phyloP scores from a whole-genome alignment of 2,888 invertebrate genomes.

The Tetranychus piercei region DNA sequence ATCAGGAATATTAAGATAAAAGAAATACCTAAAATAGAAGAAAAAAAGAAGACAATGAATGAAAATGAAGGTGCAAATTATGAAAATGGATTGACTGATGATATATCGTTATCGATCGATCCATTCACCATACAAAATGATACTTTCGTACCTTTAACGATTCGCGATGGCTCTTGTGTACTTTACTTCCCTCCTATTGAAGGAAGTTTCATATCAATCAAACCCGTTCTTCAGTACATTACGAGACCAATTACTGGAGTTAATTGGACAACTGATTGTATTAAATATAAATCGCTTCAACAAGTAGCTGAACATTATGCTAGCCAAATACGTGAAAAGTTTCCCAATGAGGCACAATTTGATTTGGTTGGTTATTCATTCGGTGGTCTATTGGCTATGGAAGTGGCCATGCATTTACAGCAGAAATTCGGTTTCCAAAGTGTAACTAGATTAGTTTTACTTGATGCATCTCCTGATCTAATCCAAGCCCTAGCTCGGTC shows the following conservation, averaged over 20 bases:
- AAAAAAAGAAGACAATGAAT: neutral
- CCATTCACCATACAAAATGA: neutral
- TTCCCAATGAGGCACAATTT: slow-evolving; percentile 56
- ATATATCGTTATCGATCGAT: neutral
- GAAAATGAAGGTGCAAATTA: neutral
- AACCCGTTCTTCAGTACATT: too few relatives aligned
- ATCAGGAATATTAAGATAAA: slow-evolving; percentile 60
- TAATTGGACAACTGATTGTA: too few relatives aligned
- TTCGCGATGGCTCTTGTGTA: too few relatives aligned
- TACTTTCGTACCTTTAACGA: slow-evolving; percentile 7
- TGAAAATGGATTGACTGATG: slow-evolving; percentile 1
- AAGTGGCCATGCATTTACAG: slow-evolving; percentile 73
- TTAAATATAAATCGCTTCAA: too few relatives aligned
- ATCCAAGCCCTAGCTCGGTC: too few relatives aligned
- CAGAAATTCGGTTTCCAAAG: slow-evolving; percentile 27
- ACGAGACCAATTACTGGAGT: too few relatives aligned
- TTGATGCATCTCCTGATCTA: slow-evolving; percentile 58
- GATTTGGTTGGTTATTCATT: slow-evolving; percentile 82
- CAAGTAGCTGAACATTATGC: too few relatives aligned
- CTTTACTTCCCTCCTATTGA: too few relatives aligned
- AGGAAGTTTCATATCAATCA: too few relatives aligned
- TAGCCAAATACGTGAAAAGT: too few relatives aligned
- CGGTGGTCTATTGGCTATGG: slow-evolving; percentile 75
- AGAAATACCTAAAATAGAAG: neutral
- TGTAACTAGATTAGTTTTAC: slow-evolving; percentile 48